Evolutionary conservation across 2,113 vertebrate species (phyloP), one percentile per base, ranked within the genome.

Genomic region (Platycercus adscitus): DNA sequence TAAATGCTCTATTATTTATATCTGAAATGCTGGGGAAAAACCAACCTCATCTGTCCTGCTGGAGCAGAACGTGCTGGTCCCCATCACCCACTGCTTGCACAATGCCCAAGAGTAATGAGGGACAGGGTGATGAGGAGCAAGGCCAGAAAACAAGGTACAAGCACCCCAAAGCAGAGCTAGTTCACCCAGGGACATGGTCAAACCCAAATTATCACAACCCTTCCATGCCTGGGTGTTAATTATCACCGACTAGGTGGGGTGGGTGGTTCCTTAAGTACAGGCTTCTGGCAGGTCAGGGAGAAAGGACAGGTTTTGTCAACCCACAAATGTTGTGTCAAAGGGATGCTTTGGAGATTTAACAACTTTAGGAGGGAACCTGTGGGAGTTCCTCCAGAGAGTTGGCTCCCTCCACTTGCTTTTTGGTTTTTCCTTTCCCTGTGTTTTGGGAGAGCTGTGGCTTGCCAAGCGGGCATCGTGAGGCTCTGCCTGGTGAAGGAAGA

Each of bases 1-100:
- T 93, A 96, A 98, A 92, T 85, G 95, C 77, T 97, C 88, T 91
- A 94, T 96, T 98, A 96, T 97, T 98, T 97, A 94, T 93, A 95
- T 85, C 73, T 96, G 95, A 97, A 97, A 96, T 81, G 84, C 82
- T 93, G 94, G 71, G 91, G 21, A 1, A 56, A 44, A 71, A 80
- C 47, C 81, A 96, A 90, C 90, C 86, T 70, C 56, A 94, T 98
- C 97, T 92, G 71, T 96, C 58, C 84, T 93, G 95, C 95, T 49
- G 60, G 83, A 87, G 91, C 90, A 82, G 77, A 92, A 83, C 0
- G 2, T 86, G 56, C 33, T 2, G 6, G 49, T 69, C 60, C 60
- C 72, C 41, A 18, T 78, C 80, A 73, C 18, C 47, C 53, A 29
- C 47, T 3, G 17, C 71, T 37, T 37, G 29, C 56, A 46, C 66